Conservation (phyloP, 2,888 invertebrate genomes). For the Brachycybe producta region DNA sequence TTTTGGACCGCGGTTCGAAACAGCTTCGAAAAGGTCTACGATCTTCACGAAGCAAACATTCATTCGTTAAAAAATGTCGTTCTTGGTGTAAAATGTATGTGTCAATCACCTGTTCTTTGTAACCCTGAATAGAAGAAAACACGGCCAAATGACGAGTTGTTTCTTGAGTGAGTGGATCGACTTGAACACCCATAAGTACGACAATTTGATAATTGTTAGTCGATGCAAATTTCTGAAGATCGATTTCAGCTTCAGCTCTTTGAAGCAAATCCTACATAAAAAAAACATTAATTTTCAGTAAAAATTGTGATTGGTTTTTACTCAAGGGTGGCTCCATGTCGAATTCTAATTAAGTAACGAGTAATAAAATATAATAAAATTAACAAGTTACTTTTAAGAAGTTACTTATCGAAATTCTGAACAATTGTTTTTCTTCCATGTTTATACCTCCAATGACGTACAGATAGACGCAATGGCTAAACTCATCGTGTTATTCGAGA, state of each 20-base stretch:
- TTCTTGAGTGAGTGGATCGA: conserved; percentile 10
- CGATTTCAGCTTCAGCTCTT: conserved; percentile 1
- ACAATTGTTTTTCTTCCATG: background rate
- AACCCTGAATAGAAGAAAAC: conserved; percentile 13
- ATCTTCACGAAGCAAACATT: conserved; percentile 1
- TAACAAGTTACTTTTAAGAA: background rate
- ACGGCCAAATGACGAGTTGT: conserved; percentile 15
- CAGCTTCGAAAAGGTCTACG: conserved; percentile 9
- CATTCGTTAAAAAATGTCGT: background rate
- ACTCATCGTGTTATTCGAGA: conserved; percentile 28
- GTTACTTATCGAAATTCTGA: background rate
- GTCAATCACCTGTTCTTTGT: conserved; percentile 18
- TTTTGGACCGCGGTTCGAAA: conserved; percentile 3
- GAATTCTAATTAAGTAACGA: too few species aligned
- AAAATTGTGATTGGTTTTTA: background rate
- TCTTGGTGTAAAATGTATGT: background rate
- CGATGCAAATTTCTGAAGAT: conserved; percentile 14
- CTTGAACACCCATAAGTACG: conserved; percentile 17
- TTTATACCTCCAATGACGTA: conserved; percentile 13
- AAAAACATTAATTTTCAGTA: conserved; percentile 1
- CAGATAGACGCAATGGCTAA: conserved; percentile 16
- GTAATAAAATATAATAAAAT: too few species aligned
- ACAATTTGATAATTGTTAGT: conserved; percentile 16
- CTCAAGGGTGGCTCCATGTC: too few species aligned
- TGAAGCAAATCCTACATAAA: conserved; percentile 15